Base-by-base conservation (phyloP, 2,797 vertebrate species). In the Morelia viridis region DNA sequence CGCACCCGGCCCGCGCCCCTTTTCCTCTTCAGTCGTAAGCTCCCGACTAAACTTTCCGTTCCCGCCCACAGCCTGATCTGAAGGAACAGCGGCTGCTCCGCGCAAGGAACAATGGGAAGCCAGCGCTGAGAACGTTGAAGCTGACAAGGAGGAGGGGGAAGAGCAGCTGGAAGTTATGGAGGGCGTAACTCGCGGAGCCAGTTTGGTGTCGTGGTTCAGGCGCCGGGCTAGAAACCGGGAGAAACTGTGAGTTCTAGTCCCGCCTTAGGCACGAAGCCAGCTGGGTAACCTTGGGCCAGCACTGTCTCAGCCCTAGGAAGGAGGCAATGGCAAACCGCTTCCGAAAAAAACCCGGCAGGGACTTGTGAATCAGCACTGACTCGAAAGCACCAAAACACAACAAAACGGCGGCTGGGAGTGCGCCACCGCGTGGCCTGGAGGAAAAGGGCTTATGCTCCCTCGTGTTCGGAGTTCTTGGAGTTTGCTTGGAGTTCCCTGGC, bases 21-120 rank as follows among this genome's bases (percentile, higher is more conserved):
- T 10, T 31, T 46, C 41, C 26, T 50, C 62, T 17, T 88, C 9
- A 0, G 15, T 50, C 64, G 1, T 50, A 12, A 10, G 85, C 83
- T 53, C 26, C 83, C 2, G n/a, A 85, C 56, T 56, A 84, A 83
- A 83, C 71, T 90, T 84, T 61, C 35, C 57, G 1, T 68, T 62
- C 28, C 64, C 90, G 90, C 90, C 85, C 19, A 61, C 92, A 61
- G 56, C 95, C 7, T 5, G 85, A 17, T 17, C 89, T 87, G 83
- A 91, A 94, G 31, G 24, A 57, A 28, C 26, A 1, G 57, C 86
- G 5, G 85, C 31, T 24, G 22, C 85, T 60, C 83, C 90, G 83
- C 90, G 90, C 89, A 60, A 80, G 53, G 89, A 22, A 60, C 68
- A 26, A 13, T 60, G 89, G 89, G 89, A 80, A 57, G 31, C 4